These are phyloP conservation scores for Panagrolaimus sp. DNA, from an alignment of 1,140 invertebrate genomes.

Conservation along the genomic window DNA sequence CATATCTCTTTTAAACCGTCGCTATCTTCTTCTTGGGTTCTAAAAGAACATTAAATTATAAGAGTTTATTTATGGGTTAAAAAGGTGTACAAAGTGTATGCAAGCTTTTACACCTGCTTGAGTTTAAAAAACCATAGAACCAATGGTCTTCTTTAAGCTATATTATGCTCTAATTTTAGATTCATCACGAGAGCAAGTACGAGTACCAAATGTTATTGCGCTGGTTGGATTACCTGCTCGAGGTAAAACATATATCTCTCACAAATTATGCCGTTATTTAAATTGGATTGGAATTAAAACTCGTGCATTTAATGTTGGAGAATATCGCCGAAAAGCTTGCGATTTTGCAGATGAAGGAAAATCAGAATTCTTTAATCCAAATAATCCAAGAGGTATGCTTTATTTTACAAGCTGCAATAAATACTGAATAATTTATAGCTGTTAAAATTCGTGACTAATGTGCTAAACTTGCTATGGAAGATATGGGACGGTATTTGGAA, in stretches of 20 bases:
- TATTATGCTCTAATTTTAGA: constrained; percentile 29
- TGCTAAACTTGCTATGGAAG: constrained; percentile 55
- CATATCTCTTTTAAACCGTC: not conserved
- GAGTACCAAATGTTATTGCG: constrained; percentile 72
- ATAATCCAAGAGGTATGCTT: constrained; percentile 48
- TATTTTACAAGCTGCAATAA: no score
- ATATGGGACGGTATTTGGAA: constrained; percentile 55
- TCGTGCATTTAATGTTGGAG: constrained; percentile 55
- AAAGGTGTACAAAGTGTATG: no score
- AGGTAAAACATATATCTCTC: constrained; percentile 95
- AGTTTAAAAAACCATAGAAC: not conserved
- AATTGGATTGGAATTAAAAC: constrained; percentile 13
- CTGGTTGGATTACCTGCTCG: constrained; percentile 90
- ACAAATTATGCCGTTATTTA: constrained; percentile 61
- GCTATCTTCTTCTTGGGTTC: not conserved
- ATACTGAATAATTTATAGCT: no score
- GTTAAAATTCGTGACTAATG: constrained; percentile 55
- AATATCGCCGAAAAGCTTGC: constrained; percentile 52
- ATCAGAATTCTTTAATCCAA: constrained; percentile 52
- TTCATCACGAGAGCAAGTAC: constrained; percentile 52
- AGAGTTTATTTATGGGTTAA: not conserved
- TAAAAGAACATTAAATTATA: no score
- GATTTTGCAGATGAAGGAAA: constrained; percentile 54
- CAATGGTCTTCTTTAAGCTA: not conserved
- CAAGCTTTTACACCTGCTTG: no score